Evolutionary conservation across 2,888 invertebrate genomes (phyloP), one percentile per base, ranked within the genome.

Genomic region (Lumbricus terrestris): DNA sequence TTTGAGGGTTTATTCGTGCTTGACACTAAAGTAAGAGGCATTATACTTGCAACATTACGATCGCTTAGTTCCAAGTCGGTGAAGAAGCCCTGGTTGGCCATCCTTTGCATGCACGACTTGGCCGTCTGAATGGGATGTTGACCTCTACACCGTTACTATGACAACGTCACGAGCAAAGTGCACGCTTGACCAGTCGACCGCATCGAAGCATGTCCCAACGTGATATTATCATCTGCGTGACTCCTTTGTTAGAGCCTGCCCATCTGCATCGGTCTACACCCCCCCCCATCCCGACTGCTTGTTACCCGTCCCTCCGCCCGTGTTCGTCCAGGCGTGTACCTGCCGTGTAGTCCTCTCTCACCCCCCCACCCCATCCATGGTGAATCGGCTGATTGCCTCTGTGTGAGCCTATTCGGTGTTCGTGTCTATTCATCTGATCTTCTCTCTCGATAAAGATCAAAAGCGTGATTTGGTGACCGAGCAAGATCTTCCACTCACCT

Each of bases 141-240:
- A 69, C 69, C 69, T 69, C 69, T n/a, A n/a, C n/a, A n/a, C 69
- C n/a, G 69, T 69, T 69, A 13, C 69, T 69, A 69, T 69, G 69
- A 15, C 69, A 69, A 29, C n/a, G 69, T 69, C 69, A 69, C 69
- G 69, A 69, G 69, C 29, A 11, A 15, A 6, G 29, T 69, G n/a
- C 69, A 69, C 69, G 69, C 69, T 69, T 69, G 69, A 69, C 69
- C 69, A 69, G 69, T 69, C 69, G 69, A 69, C 69, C 69, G 69
- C 69, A 69, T 3, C 69, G 69, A 69, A 69, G 69, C 69, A 69
- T 69, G 69, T 69, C 69, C 69, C n/a, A 69, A 69, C 69, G 69
- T 69, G 69, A n/a, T 69, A 15, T n/a, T 69, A 15, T 69, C 69
- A 15, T 69, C 69, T 69, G 29, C n/a, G 29, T n/a, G 69, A 47